Conservation (phyloP, 2,888 invertebrate genomes). For the Trichopoda pennipes region DNA sequence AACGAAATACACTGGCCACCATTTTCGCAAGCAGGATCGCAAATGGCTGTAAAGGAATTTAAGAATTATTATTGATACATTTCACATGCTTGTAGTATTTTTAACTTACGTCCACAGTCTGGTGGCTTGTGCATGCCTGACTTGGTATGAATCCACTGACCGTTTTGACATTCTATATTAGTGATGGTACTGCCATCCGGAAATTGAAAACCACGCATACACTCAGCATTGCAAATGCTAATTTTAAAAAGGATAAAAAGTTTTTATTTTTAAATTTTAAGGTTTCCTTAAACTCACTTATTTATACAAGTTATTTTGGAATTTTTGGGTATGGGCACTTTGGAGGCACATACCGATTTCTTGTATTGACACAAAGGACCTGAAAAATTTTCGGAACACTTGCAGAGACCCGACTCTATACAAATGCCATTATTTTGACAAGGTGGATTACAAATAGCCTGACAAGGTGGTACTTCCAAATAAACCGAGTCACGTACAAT, state of each 20-base stretch:
- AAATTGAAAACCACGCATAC: constrained; percentile 86
- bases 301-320: constrained; percentile 84
- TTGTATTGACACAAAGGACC: constrained; percentile 89
- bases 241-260: constrained; percentile 8
- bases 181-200: constrained; percentile 87
- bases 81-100: not conserved
- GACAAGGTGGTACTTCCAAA: constrained; percentile 83
- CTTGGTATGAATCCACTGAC: constrained; percentile 87
- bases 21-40: constrained; percentile 88
- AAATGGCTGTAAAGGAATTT: constrained; percentile 81
- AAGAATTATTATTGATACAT: not conserved
- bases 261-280: not conserved
- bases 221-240: constrained; percentile 86
- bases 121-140: constrained; percentile 85
- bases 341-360: constrained; percentile 86
- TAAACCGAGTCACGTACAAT: constrained; percentile 77
- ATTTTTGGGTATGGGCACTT: constrained; percentile 86
- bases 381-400: constrained; percentile 87
- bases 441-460: constrained; percentile 87
- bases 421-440: constrained; percentile 93
- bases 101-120: constrained; percentile 85
- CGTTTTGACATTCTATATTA: constrained; percentile 86
- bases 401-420: constrained; percentile 87
- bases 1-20: constrained; percentile 90
- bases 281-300: constrained; percentile 82